phyloP scores from a whole-genome alignment of 2,888 invertebrate genomes.

The Pachycephus smyrnensis region DNA sequence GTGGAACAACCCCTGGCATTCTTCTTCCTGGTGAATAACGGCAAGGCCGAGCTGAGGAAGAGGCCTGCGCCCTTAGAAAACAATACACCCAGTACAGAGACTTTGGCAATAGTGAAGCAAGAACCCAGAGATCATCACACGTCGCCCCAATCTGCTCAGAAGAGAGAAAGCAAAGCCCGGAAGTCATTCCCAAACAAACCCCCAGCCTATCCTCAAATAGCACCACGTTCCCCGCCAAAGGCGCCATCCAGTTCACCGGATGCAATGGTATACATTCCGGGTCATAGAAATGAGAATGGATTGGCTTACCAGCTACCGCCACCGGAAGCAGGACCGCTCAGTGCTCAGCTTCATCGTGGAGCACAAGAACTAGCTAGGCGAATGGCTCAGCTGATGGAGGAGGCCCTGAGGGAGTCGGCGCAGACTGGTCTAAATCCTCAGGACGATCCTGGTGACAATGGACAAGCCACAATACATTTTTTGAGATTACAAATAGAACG shows the following conservation, averaged over 20 bases:
- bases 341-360: conserved; percentile 50
- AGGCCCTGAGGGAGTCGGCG: conserved; percentile 52
- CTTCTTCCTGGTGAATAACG: conserved; percentile 13
- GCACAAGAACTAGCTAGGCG: conserved; percentile 55
- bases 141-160: conserved; percentile 14
- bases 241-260: conserved; percentile 31
- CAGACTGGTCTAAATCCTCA: conserved; percentile 32
- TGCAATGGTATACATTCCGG: conserved; percentile 43
- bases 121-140: conserved; percentile 36
- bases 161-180: conserved; percentile 58
- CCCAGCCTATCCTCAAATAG: conserved; percentile 40
- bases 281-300: conserved; percentile 26
- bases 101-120: conserved; percentile 36
- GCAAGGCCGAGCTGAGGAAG: neutral
- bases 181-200: conserved; percentile 64
- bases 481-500: conserved; percentile 79
- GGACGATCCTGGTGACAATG: conserved; percentile 43
- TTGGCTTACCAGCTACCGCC: conserved; percentile 46
- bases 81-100: neutral
- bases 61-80: conserved; percentile 2
- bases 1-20: conserved; percentile 9
- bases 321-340: conserved; percentile 61
- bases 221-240: conserved; percentile 30
- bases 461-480: conserved; percentile 73
- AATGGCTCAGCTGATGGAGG: conserved; percentile 60